Conservation (phyloP, 1,140 invertebrate genomes). For the Drosophila biarmipes region DNA sequence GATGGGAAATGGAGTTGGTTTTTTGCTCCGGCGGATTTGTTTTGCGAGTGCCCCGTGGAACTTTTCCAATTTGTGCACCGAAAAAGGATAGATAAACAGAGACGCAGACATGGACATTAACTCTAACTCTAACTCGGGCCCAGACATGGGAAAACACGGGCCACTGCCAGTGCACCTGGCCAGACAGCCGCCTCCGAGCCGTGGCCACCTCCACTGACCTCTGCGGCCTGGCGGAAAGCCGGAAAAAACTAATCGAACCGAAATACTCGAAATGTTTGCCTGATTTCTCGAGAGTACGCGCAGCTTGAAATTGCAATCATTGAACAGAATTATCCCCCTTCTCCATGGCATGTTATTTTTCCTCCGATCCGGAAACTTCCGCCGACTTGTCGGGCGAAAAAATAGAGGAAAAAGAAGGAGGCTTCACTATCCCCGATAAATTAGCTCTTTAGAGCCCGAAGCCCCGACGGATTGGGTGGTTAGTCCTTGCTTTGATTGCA, state of each 20-base stretch:
- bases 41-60: slow-evolving; percentile 53
- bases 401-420: slow-evolving; percentile 13
- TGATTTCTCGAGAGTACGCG: slow-evolving; percentile 77
- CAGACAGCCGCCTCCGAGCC: slow-evolving; percentile 17
- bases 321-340: slow-evolving; percentile 54
- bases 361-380: slow-evolving; percentile 32
- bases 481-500: slow-evolving; percentile 49
- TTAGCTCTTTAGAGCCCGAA: slow-evolving; percentile 55
- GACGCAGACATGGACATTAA: slow-evolving; percentile 51
- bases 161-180: slow-evolving; percentile 41
- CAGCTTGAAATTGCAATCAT: slow-evolving; percentile 69
- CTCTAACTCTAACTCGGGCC: slow-evolving; percentile 28
- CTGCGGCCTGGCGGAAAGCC: slow-evolving; percentile 26
- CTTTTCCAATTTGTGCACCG: slow-evolving; percentile 75
- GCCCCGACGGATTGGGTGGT: slow-evolving; percentile 25
- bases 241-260: slow-evolving; percentile 72
- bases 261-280: slow-evolving; percentile 72
- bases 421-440: slow-evolving; percentile 59
- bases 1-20: slow-evolving; percentile 42
- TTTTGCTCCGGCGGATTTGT: slow-evolving; percentile 33
- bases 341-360: slow-evolving; percentile 11
- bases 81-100: slow-evolving; percentile 65
- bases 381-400: slow-evolving; percentile 36
- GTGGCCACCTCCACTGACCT: slow-evolving; percentile 33
- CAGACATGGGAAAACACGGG: slow-evolving; percentile 41